Conservation (phyloP, 2,797 vertebrate genomes). For the Sphaeramia orbicularis region DNA sequence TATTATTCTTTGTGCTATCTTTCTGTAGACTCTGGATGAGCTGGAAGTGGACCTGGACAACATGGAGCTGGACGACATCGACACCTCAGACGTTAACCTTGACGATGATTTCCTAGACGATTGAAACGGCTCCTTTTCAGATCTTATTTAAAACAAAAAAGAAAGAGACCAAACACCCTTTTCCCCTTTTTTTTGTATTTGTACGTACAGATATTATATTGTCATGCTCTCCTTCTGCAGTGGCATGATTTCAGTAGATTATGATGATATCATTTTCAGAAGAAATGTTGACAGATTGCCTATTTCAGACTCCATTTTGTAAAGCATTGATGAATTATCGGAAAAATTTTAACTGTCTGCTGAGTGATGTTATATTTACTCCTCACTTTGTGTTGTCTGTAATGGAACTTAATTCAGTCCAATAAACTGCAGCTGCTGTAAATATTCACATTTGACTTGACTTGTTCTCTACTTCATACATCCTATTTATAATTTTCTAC, state of each 20-base stretch:
- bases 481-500: background rate
- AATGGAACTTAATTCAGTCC: conserved; percentile 53
- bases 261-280: conserved; percentile 41
- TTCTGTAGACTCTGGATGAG: conserved; percentile 82
- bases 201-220: conserved; percentile 73
- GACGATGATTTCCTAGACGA: conserved; percentile 97
- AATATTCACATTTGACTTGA: conserved; percentile 63
- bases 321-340: conserved; percentile 56
- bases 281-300: conserved; percentile 29
- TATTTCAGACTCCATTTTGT: conserved; percentile 69
- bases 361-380: conserved; percentile 52
- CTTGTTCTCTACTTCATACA: background rate
- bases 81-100: conserved; percentile 96
- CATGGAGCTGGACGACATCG: conserved; percentile 97
- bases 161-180: conserved; percentile 80
- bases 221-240: conserved; percentile 38
- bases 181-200: conserved; percentile 74
- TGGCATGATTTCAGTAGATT: conserved; percentile 34
- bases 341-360: conserved; percentile 46
- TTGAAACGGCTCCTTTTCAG: conserved; percentile 72
- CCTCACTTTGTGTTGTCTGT: conserved; percentile 60
- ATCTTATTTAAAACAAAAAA: conserved; percentile 76
- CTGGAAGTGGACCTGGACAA: conserved; percentile 97
- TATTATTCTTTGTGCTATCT: background rate
- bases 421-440: conserved; percentile 80